Evolutionary conservation across 2,888 invertebrate species (phyloP).

Genomic region (Nomada fucata): DNA sequence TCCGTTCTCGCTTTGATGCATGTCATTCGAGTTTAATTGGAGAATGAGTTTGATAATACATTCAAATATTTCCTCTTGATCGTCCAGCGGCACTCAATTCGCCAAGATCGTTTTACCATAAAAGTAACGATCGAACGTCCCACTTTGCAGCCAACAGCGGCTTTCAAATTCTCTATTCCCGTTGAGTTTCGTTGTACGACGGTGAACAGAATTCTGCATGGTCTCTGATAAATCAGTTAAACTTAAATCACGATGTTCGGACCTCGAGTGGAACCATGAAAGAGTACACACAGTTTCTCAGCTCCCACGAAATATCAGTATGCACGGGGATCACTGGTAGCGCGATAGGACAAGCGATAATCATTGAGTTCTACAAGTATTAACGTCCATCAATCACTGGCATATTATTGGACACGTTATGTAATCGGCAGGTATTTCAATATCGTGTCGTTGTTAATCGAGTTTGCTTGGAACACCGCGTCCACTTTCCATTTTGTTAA

Average conservation of each 20-base stretch:
- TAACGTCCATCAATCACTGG: conserved; percentile 57
- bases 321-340: conserved; percentile 48
- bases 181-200: not conserved
- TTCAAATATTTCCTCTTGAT: conserved; percentile 38
- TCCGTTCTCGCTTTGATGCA: not conserved
- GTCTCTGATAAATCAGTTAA: not conserved
- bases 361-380: conserved; percentile 38
- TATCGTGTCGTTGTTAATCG: conserved; percentile 25
- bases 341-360: conserved; percentile 45
- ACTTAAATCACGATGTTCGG: too few relatives aligned
- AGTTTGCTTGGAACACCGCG: not conserved
- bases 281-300: conserved; percentile 22
- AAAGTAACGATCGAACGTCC: conserved; percentile 33
- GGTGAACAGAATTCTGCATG: not conserved
- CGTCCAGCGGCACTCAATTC: conserved; percentile 10
- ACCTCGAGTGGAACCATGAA: conserved; percentile 26
- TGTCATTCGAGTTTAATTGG: conserved; percentile 1
- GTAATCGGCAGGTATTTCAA: conserved; percentile 8
- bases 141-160: conserved; percentile 26
- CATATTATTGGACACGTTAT: conserved; percentile 39
- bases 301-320: conserved; percentile 61
- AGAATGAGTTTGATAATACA: conserved; percentile 26
- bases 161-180: conserved; percentile 24
- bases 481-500: not conserved
- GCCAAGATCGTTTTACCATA: conserved; percentile 40